Base-by-base conservation (phyloP, 2,797 vertebrate species). In the Semotilus atromaculatus region DNA sequence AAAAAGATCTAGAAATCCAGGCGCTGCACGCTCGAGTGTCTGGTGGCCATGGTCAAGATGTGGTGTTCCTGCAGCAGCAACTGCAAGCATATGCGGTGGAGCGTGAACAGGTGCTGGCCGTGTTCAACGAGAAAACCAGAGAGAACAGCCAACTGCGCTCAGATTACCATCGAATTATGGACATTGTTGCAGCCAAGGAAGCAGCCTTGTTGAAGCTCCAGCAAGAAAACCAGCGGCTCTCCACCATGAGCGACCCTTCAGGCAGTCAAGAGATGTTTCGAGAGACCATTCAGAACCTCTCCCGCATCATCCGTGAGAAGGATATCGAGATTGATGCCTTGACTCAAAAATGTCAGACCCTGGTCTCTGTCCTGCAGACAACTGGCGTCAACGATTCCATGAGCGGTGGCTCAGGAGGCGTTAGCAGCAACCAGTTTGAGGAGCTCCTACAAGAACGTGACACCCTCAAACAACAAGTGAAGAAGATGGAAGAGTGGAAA, bases 401-500 rank as follows among this genome's bases (percentile, higher is more conserved):
- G 0, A 88, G 83, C 0, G 94, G 94, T 7, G 94, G 94, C 3
- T 95, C 95, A 0, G 94, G 96, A 1, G 94, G 96, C 0, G 95
- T 99, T 85, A 99, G 97, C 86, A 99, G 97, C 92, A 99, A 99
- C 90, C 98, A 99, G 92, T 99, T 99, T 74, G 97, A 99, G 90
- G 97, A 99, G 86, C 96, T 99, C 72, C 91, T 99, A 3, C 97
- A 98, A 83, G 98, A 99, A 83, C 94, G 98, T 0, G 97, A 99
- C 92, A 96, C 94, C 0, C 91, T 99, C 68, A 98, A 99, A 83
- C 98, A 99, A 80, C 98, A 99, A 89, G 97, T 99, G 45, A 99
- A 99, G 94, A 99, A 99, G 92, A 97, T 99, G 97, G 97, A 99
- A 34, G 98, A 99, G 89, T 99, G 98, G 98, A 99, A 99, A 88